A percentile compares a stretch with the other conserved stretches of the same genome.
These are phyloP conservation scores for Thecocarcelia acutangulata DNA, from an alignment of 2,888 invertebrate genomes.

Conservation along the genomic window DNA sequence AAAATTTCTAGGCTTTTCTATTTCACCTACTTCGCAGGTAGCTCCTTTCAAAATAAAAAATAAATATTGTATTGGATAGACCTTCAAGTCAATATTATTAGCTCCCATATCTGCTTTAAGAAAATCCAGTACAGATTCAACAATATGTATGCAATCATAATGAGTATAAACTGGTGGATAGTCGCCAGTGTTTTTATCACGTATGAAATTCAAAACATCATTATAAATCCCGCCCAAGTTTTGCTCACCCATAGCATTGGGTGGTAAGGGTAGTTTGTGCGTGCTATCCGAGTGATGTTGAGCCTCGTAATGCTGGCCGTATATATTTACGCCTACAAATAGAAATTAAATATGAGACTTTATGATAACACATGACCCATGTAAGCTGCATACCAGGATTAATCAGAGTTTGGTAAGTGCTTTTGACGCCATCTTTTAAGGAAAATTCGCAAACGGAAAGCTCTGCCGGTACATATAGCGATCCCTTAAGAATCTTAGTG, in stretches of 20 bases:
- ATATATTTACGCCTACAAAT: constrained; percentile 73
- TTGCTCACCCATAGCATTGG: constrained; percentile 78
- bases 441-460: constrained; percentile 82
- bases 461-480: constrained; percentile 82
- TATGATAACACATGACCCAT: too few relatives aligned
- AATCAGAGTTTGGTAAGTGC: constrained; percentile 80
- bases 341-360: neutral
- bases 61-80: constrained; percentile 77
- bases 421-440: constrained; percentile 81
- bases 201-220: constrained; percentile 80
- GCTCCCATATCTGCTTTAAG: constrained; percentile 72
- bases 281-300: constrained; percentile 80
- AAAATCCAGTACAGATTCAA: constrained; percentile 77
- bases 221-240: constrained; percentile 78
- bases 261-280: constrained; percentile 82
- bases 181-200: constrained; percentile 66
- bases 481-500: constrained; percentile 72
- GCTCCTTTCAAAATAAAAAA: constrained; percentile 77
- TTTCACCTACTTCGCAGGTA: constrained; percentile 74
- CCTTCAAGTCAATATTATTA: constrained; percentile 71
- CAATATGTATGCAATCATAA: constrained; percentile 75
- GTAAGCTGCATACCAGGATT: constrained; percentile 79
- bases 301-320: constrained; percentile 82
- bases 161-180: constrained; percentile 82
- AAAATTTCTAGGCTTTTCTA: constrained; percentile 71